Evolutionary conservation across 2,797 vertebrate species (phyloP).

Genomic region (Lepilemur ruficaudatus): DNA sequence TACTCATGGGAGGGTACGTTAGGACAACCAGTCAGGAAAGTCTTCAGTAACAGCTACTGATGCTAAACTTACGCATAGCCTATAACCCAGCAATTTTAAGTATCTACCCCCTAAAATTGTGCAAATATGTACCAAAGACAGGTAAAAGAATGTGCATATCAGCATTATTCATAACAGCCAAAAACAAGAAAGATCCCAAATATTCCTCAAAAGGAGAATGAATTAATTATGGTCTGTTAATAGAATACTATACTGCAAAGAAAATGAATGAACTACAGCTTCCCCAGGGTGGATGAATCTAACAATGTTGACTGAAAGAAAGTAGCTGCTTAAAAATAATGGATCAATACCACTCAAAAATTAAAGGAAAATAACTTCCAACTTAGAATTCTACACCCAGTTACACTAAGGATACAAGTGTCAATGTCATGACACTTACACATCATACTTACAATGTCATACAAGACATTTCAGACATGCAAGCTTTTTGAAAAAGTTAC

Average conservation of each 20-base stretch:
- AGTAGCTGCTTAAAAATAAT: not conserved
- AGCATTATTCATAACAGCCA: not conserved
- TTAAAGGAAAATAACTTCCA: constrained; percentile 18
- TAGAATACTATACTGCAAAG: not conserved
- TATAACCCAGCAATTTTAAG: not conserved
- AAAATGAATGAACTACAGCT: constrained; percentile 12
- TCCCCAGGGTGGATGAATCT: not conserved
- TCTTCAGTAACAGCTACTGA: not conserved
- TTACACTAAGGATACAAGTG: not conserved
- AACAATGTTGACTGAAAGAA: not conserved
- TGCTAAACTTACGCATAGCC: not conserved
- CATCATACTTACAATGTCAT: too few relatives aligned
- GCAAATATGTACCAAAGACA: not conserved
- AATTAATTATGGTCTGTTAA: not conserved
- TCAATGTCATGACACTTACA: too few relatives aligned
- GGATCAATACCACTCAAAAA: not conserved
- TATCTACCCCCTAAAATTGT: not conserved
- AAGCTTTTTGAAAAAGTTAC: not conserved
- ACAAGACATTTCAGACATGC: not conserved
- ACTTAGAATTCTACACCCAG: constrained; percentile 4
- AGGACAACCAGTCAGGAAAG: not conserved
- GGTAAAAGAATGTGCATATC: not conserved
- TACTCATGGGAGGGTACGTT: not conserved
- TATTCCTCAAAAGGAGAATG: constrained; percentile 25
- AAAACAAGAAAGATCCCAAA: not conserved